Evolutionary conservation across 2,797 vertebrate genomes (phyloP), one percentile per base, ranked within the genome.

Genomic region (Phrynocephalus vlangalii): DNA sequence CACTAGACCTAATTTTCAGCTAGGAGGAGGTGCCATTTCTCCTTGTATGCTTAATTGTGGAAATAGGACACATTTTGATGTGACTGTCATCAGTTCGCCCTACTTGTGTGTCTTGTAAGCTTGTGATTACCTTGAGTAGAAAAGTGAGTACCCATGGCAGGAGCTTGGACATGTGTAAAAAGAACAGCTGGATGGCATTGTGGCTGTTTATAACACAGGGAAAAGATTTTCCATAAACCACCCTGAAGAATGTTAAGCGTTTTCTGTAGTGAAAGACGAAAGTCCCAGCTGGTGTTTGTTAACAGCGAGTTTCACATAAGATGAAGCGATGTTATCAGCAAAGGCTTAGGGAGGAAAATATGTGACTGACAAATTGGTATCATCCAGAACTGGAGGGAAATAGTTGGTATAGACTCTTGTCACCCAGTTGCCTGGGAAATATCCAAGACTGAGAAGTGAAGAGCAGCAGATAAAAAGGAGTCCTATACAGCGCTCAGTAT

Each of bases 141-240:
- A 63, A 18, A 63, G 13, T 63, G 60, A 63, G 60, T 63, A 63
- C 84, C 38, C 56, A 0, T 1, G 13, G 28, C 70, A 5, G 0
- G 22, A 83, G 70, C 56, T 86, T 67, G 78, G 75, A 77, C 33
- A 75, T 0, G 0, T 33, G 80, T 50, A 16, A 82, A 66, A 86
- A 85, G 86, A 84, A 84, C 86, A 94, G 75, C 52, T 91, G 91
- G 89, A 79, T 93, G n/a, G n/a, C 3, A 30, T 93, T 91, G 89
- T 56, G 87, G 70, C 79, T 86, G 28, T 82, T 87, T 75, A 33
- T 52, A 66, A 13, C 28, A 87, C 33, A 83, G 82, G 91, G 71
- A 87, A 30, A 80, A 30, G 56, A 63, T n/a, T 91, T 86, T 90
- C 77, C 86, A 60, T 60, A 9, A 66, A 44, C 38, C 87, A 71